A percentile compares a stretch with the other conserved stretches of the same genome.
phyloP scores from a whole-genome alignment of 2,113 vertebrate species.

The Procavia capensis region DNA sequence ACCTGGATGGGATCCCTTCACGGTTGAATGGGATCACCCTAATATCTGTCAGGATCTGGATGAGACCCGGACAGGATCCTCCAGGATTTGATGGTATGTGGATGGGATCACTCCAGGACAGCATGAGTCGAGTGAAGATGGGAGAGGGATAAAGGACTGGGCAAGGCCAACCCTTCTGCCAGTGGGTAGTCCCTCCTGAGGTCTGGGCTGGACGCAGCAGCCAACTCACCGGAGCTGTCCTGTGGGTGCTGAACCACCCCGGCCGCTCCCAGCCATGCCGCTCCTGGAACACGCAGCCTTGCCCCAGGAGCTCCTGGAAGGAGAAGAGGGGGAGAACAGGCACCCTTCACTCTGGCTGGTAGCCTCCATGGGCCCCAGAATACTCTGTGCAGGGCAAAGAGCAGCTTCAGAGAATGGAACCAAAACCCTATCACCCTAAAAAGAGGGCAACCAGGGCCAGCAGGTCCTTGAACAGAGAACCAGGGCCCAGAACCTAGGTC shows the following conservation, averaged over 20 bases:
- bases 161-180: neutral
- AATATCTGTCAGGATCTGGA: too few relatives aligned
- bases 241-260: conserved; percentile 93
- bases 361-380: neutral
- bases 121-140: neutral
- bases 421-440: accelerated
- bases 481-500: neutral
- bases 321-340: neutral
- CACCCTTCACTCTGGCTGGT: accelerated
- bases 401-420: neutral
- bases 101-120: too few relatives aligned
- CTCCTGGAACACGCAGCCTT: conserved; percentile 97
- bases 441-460: accelerated
- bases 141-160: neutral
- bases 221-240: conserved; percentile 90
- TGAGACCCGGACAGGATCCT: too few relatives aligned
- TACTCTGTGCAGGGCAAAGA: accelerated
- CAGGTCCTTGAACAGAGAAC: accelerated
- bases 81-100: too few relatives aligned
- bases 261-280: conserved; percentile 98
- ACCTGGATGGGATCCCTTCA: too few relatives aligned
- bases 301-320: conserved; percentile 91
- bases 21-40: too few relatives aligned
- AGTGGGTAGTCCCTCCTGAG: neutral
- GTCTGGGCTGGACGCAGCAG: accelerated